phyloP scores from a whole-genome alignment of 2,797 vertebrate species.

The Nannoperca australis region DNA sequence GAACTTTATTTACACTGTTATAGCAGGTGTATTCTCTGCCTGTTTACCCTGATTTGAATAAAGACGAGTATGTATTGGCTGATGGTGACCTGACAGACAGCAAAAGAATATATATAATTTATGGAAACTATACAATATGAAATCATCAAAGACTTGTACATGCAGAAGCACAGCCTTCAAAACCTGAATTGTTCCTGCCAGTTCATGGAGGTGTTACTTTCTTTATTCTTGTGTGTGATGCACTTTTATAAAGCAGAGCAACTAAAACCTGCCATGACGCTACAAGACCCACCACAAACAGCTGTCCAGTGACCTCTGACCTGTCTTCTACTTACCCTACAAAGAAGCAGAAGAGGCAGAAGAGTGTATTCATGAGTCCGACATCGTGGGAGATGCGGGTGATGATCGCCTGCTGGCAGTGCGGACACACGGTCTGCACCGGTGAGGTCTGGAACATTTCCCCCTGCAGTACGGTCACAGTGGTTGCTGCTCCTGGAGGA shows the following conservation, averaged over 20 bases:
- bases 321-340: slow-evolving; percentile 89
- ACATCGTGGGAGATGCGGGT: slow-evolving; percentile 95
- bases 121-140: neutral
- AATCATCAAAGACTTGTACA: neutral
- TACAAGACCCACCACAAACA: neutral
- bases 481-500: slow-evolving; percentile 91
- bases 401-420: slow-evolving; percentile 97
- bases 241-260: neutral
- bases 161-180: neutral
- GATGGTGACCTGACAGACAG: neutral
- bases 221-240: neutral
- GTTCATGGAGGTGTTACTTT: neutral
- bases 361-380: slow-evolving; percentile 97
- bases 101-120: neutral
- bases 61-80: neutral
- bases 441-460: slow-evolving; percentile 96
- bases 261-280: neutral
- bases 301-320: neutral
- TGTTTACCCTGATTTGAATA: neutral
- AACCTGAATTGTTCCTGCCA: neutral
- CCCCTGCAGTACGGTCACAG: slow-evolving; percentile 96
- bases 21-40: neutral
- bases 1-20: neutral
- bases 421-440: slow-evolving; percentile 96
- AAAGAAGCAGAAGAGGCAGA: slow-evolving; percentile 98